phyloP scores from a whole-genome alignment of 2,113 vertebrate genomes.

The Poeciliopsis retropinna region DNA sequence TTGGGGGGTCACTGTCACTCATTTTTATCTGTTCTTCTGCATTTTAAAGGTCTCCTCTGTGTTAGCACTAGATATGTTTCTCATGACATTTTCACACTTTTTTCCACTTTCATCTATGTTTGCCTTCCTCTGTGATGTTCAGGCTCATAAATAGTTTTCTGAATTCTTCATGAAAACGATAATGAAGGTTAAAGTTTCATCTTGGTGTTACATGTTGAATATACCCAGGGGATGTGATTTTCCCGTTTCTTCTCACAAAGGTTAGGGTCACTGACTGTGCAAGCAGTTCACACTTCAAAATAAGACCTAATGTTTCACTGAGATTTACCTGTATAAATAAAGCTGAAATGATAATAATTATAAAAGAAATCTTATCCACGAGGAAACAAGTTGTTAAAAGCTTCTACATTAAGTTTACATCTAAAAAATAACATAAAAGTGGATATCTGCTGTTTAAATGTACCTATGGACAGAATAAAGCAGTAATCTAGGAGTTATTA shows the following conservation, averaged over 20 bases:
- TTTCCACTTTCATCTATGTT: not conserved
- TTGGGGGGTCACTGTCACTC: slow-evolving; percentile 7
- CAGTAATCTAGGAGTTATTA: not conserved
- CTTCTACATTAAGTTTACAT: not conserved
- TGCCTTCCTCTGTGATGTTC: not conserved
- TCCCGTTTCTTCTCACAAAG: not conserved
- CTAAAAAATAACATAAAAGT: not conserved
- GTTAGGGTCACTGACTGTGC: not conserved
- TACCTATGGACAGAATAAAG: no score
- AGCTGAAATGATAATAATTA: not conserved
- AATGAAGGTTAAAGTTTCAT: not conserved
- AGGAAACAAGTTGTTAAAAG: not conserved
- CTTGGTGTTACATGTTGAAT: not conserved
- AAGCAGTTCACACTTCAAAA: not conserved
- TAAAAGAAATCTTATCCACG: not conserved
- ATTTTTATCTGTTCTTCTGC: slow-evolving; percentile 9
- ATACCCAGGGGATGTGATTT: not conserved
- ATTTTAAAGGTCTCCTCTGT: slow-evolving; percentile 2
- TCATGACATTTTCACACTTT: slow-evolving; percentile 1
- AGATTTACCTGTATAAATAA: not conserved
- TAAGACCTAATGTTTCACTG: not conserved
- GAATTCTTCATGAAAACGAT: not conserved
- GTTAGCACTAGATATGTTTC: slow-evolving; percentile 4
- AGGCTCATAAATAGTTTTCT: not conserved
- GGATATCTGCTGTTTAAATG: no score